Conservation (phyloP, 1,140 invertebrate genomes). For the Zophobas atratus region DNA sequence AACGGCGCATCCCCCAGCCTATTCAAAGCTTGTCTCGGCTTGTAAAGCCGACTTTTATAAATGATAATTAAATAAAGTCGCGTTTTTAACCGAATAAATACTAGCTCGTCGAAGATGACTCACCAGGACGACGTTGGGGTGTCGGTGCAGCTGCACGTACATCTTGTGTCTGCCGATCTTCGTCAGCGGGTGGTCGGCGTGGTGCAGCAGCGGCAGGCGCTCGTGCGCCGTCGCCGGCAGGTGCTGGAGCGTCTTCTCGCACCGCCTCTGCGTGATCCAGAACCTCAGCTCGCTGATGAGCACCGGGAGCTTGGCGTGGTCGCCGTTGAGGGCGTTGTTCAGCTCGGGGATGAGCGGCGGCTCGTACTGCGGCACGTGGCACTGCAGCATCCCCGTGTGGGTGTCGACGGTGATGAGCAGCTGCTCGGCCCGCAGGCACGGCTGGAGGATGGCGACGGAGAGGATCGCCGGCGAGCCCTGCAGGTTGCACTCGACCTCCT, state of each 20-base stretch:
- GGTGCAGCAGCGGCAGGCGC: constrained; percentile 84
- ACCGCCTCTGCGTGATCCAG: constrained; percentile 92
- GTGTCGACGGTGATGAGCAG: constrained; percentile 94
- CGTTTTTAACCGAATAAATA: background rate
- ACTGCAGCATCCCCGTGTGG: constrained; percentile 92
- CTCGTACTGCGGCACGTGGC: constrained; percentile 92
- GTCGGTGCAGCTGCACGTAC: constrained; percentile 89
- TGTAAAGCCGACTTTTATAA: background rate
- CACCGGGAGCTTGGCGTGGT: constrained; percentile 78
- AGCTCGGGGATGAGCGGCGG: constrained; percentile 87
- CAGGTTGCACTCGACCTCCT: constrained; percentile 81
- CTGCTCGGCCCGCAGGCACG: constrained; percentile 92
- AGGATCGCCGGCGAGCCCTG: constrained; percentile 92
- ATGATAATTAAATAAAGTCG: constrained; percentile 6
- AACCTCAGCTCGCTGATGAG: constrained; percentile 84
- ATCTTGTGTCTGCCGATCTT: constrained; percentile 85
- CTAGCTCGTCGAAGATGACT: constrained; percentile 54
- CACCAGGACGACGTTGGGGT: constrained; percentile 88
- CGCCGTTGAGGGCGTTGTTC: constrained; percentile 84
- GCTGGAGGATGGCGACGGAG: constrained; percentile 89
- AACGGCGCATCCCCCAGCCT: background rate
- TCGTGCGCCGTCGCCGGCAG: constrained; percentile 90
- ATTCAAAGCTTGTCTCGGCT: background rate
- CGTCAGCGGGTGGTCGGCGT: constrained; percentile 84
- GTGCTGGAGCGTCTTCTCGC: constrained; percentile 95